Base-by-base conservation (phyloP, 2,888 invertebrate species). In the Parnassius mnemosyne region DNA sequence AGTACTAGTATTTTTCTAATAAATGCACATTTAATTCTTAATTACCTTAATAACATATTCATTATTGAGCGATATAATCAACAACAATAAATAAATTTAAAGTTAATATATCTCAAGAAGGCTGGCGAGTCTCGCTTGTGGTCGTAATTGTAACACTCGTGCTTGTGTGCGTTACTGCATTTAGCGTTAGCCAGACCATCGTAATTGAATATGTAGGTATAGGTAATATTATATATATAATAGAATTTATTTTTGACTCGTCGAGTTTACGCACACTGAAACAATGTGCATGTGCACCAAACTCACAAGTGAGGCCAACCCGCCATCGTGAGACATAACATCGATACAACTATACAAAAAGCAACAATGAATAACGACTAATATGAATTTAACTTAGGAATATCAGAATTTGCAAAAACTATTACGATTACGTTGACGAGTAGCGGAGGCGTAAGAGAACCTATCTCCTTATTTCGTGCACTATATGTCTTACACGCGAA, bases 21-120 rank as follows among this genome's bases (percentile, higher is more conserved):
- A 54, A 11, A 44, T 44, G 13, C 13, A 53, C 13, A 43, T 53
- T 53, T 11, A 20, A 3, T 43, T 12, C 13, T 10, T 42, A 42
- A 41, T 53, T 53, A 54, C 16, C 34, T 5, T 34, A 34, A 34
- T 34, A 34, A 34, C 5, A 34, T 49, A 49, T 20, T 44, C 13
- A 46, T 46, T 25, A 46, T 55, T 55, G 55, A 46, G 55, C 55
- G n/a, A 55, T 46, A 44, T 55, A 25, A n/a, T 55, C n/a, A 55
- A 55, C 55, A 55, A 44, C 25, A 3, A 25, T 55, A 46, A 55
- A 55, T 9, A 3, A 46, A 55, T 16, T 13, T 53, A n/a, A 16
- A 0, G 3, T 41, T 9, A 53, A 41, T 12, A n/a, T 41, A 41
- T 49, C 10, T 13, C 9, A 49, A 49, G 13, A n/a, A n/a, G n/a